Base-by-base conservation (phyloP, 2,797 vertebrate genomes). In the Distichodus sexfasciatus region DNA sequence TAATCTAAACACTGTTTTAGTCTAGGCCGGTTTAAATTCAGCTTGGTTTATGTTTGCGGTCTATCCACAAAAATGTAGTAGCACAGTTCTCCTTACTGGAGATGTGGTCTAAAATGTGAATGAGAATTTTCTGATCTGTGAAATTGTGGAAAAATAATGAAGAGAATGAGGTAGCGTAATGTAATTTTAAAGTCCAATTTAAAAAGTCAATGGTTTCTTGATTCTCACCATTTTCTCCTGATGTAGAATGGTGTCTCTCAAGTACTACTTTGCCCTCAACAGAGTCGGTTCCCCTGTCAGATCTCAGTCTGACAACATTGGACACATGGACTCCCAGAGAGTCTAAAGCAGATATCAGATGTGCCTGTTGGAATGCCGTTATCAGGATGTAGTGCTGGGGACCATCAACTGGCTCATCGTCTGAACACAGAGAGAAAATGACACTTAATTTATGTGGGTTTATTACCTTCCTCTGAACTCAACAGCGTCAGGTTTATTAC, bases 321-420 rank as follows among this genome's bases (percentile, higher is more conserved):
- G 90, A 90, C 43, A 97, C 81, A 10, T 88, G 87, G 36, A 99
- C 76, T 9, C 93, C 92, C 35, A 97, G 80, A 1, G 89, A 85
- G 51, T 87, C 83, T 60, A 99, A 89, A 7, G 89, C 82, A 0
- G 72, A 76, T 47, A 97, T 77, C 11, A 98, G 82, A 54, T 90
- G 88, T 10, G 90, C 92, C 74, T 91, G 87, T 60, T 91, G 75
- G 77, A 99, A 96, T 64, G 93, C 94, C 76, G 91, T 58, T n/a
- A 97, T 79, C 58, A 99, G 84, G 77, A 97, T 79, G 80, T 98
- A 99, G 79, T 90, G 90, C 31, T 98, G 91, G 61, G 94, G 93
- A 55, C 96, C 97, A 38, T 93, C 92, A 4, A 92, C 91, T 67
- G 97, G 97, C 83, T 98, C 95, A 70, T 99, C 96, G 53, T 96